Conservation (phyloP, 2,113 vertebrate genomes). For the Ctenodactylus gundi region DNA sequence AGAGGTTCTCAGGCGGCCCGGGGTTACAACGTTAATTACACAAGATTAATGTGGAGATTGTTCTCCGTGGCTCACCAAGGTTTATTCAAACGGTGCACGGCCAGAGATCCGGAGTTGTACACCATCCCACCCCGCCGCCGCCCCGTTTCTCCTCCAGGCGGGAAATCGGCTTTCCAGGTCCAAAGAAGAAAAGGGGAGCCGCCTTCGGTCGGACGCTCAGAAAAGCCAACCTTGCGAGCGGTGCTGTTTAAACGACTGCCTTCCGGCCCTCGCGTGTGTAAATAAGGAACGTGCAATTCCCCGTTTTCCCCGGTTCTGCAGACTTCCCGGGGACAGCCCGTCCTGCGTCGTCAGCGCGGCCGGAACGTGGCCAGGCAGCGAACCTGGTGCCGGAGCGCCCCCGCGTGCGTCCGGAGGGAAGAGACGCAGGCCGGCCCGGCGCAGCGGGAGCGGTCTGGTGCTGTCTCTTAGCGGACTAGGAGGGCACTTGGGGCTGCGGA, state of each 20-base stretch:
- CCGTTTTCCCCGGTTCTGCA: neutral
- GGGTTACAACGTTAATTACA: constrained; percentile 79
- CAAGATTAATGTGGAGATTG: constrained; percentile 68
- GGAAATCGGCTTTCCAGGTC: neutral
- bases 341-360: neutral
- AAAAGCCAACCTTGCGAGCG: neutral
- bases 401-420: neutral
- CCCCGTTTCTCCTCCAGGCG: neutral
- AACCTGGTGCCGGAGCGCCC: constrained; percentile 25
- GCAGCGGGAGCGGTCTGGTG: constrained; percentile 23
- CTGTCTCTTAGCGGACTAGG: constrained; percentile 73
- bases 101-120: constrained; percentile 35
- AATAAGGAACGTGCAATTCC: neutral
- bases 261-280: neutral
- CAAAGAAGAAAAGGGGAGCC: neutral
- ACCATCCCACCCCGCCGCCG: neutral
- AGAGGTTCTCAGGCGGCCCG: constrained; percentile 55
- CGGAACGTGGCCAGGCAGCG: fast-evolving
- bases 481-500: neutral
- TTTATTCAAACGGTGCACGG: constrained; percentile 60
- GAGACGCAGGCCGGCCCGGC: fast-evolving
- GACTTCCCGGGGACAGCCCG: neutral
- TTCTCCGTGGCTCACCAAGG: constrained; percentile 57
- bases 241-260: neutral
- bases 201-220: neutral